Evolutionary conservation across 2,113 vertebrate genomes (phyloP), one percentile per base, ranked within the genome.

Genomic region (Passer montanus): DNA sequence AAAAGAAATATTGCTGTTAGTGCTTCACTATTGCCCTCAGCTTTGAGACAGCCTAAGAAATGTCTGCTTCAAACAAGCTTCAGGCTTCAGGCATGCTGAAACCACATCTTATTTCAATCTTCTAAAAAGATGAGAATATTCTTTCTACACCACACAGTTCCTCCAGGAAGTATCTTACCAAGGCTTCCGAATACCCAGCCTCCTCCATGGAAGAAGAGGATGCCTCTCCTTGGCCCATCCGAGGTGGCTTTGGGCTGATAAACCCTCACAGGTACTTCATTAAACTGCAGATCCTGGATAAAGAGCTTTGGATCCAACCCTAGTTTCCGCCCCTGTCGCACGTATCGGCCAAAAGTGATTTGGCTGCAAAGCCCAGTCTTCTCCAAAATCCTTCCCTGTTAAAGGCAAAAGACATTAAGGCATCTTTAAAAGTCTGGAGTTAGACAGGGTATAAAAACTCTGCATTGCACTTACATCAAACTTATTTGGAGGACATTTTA

Each of bases 121-220:
- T 88, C 27, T 23, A 55, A 43, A 69, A 86, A n/a, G 13, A 73
- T 30, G 12, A 49, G 62, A 68, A 68, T 46, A 5, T 73, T 79
- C 43, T 88, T 77, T 74, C 70, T 62, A 53, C 4, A 11, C 55
- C 16, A 70, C 21, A 1, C 47, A 59, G 26, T 49, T 74, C 20
- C 37, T 62, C 21, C 53, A 68, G 64, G n/a, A 84, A 43, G 22
- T 64, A 22, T 78, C 98, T 98, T 98, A 99, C 99, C 98, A n/a
- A 99, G 95, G 85, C 98, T 98, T 53, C 99, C 98, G 2, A 98
- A 10, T 8, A 98, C 68, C 93, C 94, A 97, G 55, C 98, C 98
- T 35, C 99, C 98, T 28, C 99, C 98, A 4, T 99, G 98, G 87
- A 98, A 98, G 95, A 98, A 99, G 43, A 99, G 41, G 33, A 99